phyloP scores from a whole-genome alignment of 2,888 invertebrate species.

The Sminthurinus aureus region DNA sequence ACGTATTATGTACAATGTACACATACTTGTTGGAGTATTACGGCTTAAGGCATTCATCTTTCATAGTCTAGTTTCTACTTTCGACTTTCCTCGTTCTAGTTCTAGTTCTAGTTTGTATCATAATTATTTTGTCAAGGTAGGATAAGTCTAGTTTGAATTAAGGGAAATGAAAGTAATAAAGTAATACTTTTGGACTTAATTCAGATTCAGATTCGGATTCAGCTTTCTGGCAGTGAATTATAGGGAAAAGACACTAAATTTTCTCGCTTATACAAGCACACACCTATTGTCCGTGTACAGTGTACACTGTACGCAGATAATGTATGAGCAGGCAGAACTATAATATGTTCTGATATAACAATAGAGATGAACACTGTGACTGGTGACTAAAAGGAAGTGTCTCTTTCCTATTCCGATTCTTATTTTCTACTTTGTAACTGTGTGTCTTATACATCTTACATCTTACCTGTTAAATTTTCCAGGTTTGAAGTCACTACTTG shows the following conservation, averaged over 20 bases:
- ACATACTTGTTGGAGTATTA: no score
- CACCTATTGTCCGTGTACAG: neutral
- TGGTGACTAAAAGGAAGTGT: neutral
- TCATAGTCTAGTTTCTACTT: no score
- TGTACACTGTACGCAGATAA: neutral
- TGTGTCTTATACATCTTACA: slow-evolving; percentile 15
- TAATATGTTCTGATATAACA: no score
- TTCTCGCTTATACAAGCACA: slow-evolving; percentile 1
- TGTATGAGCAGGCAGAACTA: no score
- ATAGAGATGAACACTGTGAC: neutral
- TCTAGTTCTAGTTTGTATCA: neutral
- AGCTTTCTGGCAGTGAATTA: slow-evolving; percentile 23
- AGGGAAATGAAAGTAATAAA: neutral
- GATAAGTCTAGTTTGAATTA: neutral
- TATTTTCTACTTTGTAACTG: neutral
- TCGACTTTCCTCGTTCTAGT: no score
- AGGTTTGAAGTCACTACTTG: neutral
- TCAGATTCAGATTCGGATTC: neutral
- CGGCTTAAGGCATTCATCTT: no score
- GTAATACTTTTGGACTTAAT: neutral
- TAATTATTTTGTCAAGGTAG: neutral
- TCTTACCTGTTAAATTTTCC: slow-evolving; percentile 38
- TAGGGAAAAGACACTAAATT: slow-evolving; percentile 22
- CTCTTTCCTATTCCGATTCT: neutral
- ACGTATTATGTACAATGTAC: no score